These are phyloP conservation scores for Copsychus sechellarum DNA, from an alignment of 2,113 vertebrate genomes.

Conservation along the genomic window DNA sequence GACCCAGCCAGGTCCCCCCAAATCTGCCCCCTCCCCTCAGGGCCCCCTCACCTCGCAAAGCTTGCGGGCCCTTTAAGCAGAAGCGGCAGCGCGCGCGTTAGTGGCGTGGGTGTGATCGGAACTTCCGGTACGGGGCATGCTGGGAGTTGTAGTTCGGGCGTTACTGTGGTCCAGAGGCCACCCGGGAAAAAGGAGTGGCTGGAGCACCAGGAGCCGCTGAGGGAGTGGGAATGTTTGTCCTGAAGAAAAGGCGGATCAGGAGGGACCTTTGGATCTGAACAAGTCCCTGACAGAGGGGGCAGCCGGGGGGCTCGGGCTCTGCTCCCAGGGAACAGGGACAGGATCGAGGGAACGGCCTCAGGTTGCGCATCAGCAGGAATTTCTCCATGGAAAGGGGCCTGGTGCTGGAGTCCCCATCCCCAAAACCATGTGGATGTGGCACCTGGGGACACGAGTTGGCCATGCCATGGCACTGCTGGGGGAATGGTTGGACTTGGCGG, in stretches of 20 bases:
- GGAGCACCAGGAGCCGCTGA: fast-evolving
- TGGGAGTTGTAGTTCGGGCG: neutral
- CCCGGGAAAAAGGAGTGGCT: neutral
- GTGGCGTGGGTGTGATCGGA: fast-evolving
- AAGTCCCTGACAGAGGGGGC: neutral
- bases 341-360: neutral
- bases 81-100: neutral
- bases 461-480: neutral
- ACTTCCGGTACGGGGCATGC: neutral
- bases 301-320: neutral
- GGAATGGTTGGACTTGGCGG: fast-evolving
- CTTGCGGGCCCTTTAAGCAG: neutral
- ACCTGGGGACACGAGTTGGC: neutral
- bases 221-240: neutral
- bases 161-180: fast-evolving
- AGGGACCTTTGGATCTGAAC: neutral
- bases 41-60: neutral
- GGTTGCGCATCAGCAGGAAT: neutral
- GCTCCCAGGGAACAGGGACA: too few species aligned
- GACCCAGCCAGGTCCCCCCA: too few species aligned
- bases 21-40: fast-evolving
- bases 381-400: neutral
- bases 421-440: neutral
- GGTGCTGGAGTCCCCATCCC: too few species aligned
- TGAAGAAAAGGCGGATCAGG: neutral